Percentiles rank a stretch among this genome's conserved stretches.
Conservation (phyloP, 2,113 vertebrate species). For the Campylomormyrus tamandua region DNA sequence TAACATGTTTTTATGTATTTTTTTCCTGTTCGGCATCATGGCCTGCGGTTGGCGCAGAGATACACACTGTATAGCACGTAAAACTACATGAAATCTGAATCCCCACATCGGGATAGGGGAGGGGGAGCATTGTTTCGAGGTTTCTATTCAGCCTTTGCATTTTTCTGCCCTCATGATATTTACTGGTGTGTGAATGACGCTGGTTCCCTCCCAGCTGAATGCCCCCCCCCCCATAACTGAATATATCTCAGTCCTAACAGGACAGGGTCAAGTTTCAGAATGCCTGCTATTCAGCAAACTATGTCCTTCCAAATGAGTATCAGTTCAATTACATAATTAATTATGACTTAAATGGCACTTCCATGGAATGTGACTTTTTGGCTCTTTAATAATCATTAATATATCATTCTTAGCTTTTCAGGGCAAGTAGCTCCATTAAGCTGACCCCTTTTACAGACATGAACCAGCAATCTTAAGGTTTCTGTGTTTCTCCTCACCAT, state of each 20-base stretch:
- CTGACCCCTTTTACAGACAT: neutral
- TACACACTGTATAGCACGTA: neutral
- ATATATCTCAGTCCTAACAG: neutral
- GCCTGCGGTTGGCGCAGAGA: too few species aligned
- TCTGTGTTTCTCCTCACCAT: constrained; percentile 37
- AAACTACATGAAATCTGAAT: neutral
- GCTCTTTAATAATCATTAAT: neutral
- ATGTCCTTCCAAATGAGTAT: neutral
- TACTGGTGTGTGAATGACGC: neutral
- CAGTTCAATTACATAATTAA: neutral
- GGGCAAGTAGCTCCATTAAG: neutral
- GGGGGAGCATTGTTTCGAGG: neutral
- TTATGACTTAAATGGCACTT: neutral
- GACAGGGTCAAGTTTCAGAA: neutral
- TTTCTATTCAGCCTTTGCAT: neutral
- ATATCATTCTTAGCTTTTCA: neutral
- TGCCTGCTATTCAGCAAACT: neutral
- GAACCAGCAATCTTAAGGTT: neutral
- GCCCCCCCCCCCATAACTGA: neutral
- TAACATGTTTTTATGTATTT: neutral
- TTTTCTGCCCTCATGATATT: neutral
- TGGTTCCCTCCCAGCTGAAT: neutral
- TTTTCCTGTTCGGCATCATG: neutral
- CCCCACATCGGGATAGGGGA: neutral
- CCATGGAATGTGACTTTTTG: neutral